A percentile compares a stretch with the other conserved stretches of the same genome.
Evolutionary conservation across 2,113 vertebrate species (phyloP).

Genomic region (Procapra przewalskii): DNA sequence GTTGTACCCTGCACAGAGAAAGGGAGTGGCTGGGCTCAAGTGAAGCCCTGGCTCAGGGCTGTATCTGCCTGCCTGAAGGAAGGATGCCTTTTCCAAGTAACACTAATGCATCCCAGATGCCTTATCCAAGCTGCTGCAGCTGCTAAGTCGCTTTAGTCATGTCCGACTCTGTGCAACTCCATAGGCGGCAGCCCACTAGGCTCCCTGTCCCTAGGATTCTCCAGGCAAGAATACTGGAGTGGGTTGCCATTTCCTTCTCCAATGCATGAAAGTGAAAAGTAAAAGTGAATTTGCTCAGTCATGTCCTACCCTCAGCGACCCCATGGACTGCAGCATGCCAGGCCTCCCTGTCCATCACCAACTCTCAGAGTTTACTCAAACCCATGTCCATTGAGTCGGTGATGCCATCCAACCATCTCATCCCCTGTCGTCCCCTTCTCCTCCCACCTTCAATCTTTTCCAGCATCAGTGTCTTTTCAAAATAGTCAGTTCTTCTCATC

Average conservation of each 20-base stretch:
- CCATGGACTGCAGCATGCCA: background rate
- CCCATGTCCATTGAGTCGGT: background rate
- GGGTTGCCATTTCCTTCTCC: no score
- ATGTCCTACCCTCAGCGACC: accelerated
- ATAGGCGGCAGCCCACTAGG: no score
- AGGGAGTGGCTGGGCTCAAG: background rate
- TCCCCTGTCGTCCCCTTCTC: background rate
- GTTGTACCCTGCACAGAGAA: background rate
- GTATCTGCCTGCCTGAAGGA: background rate
- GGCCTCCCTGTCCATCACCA: background rate
- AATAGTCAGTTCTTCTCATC: background rate
- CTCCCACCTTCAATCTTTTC: background rate
- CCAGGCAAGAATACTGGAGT: no score
- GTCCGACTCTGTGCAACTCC: no score
- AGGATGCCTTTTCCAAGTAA: background rate
- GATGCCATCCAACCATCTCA: background rate
- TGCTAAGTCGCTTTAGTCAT: no score
- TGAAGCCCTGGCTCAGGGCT: background rate
- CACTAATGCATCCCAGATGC: background rate
- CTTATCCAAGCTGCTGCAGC: background rate
- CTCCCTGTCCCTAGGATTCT: no score
- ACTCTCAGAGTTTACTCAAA: background rate
- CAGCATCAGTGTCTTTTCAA: background rate
- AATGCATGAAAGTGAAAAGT: no score
- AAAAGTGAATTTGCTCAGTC: no score